phyloP scores from a whole-genome alignment of 23 tunicate species.

The Corella eumyota region DNA sequence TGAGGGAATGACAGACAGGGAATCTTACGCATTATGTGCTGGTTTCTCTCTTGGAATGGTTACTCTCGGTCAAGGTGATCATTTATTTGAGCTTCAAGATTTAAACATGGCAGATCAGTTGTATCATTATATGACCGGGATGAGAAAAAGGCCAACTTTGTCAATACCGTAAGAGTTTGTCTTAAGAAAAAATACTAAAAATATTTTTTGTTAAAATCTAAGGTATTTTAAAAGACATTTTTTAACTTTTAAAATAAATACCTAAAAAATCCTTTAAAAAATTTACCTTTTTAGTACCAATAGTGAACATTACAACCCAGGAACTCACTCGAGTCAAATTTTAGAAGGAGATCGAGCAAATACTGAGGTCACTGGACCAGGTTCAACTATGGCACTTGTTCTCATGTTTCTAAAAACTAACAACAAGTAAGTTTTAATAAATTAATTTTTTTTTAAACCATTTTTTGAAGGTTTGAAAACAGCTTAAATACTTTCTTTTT shows the following conservation, averaged over 20 bases:
- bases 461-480: no score
- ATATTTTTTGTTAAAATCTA: no score
- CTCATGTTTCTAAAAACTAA: constrained; percentile 83
- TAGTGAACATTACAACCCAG: not conserved
- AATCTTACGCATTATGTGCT: constrained; percentile 75
- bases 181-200: no score
- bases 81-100: constrained; percentile 50
- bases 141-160: constrained; percentile 12
- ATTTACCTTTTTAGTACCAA: no score
- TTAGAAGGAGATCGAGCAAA: constrained; percentile 88
- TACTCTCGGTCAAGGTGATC: constrained; percentile 63
- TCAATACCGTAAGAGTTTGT: constrained; percentile 4
- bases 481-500: no score
- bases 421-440: constrained; percentile 29
- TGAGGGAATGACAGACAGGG: constrained; percentile 53
- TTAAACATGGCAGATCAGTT: constrained; percentile 62
- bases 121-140: constrained; percentile 76
- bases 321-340: constrained; percentile 15
- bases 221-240: no score
- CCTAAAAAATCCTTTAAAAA: no score
- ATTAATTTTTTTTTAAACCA: no score
- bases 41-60: constrained; percentile 95
- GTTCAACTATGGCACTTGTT: constrained; percentile 77
- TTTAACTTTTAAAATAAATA: no score
- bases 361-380: constrained; percentile 91